Percentiles rank a stretch among this genome's conserved stretches.
These are phyloP conservation scores for Lineus longissimus DNA, from an alignment of 1,140 invertebrate genomes.

Conservation along the genomic window DNA sequence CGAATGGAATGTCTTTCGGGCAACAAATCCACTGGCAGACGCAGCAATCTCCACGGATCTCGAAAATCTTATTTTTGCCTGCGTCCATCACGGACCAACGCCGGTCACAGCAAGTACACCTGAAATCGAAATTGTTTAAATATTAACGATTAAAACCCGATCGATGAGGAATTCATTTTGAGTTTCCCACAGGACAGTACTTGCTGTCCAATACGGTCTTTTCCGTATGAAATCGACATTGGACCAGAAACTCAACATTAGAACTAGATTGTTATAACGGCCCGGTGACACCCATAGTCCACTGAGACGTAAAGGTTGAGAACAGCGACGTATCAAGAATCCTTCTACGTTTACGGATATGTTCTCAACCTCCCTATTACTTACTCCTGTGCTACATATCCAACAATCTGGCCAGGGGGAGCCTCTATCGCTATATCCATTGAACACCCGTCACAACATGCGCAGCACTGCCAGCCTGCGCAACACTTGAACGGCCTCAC, in stretches of 20 bases:
- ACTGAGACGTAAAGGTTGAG: too few relatives aligned
- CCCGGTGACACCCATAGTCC: too few relatives aligned
- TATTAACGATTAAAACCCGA: not conserved
- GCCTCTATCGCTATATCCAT: slow-evolving; percentile 33
- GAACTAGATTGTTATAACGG: too few relatives aligned
- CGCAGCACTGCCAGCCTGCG: slow-evolving; percentile 36
- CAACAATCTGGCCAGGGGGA: slow-evolving; percentile 33
- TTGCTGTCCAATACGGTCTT: too few relatives aligned
- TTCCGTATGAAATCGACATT: too few relatives aligned
- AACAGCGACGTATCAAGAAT: too few relatives aligned
- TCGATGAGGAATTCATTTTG: too few relatives aligned
- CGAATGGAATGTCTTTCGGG: slow-evolving; percentile 32
- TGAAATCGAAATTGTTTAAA: slow-evolving; percentile 14
- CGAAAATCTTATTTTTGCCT: slow-evolving; percentile 26
- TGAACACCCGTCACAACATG: slow-evolving; percentile 25
- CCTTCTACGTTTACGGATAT: too few relatives aligned
- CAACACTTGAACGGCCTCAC: slow-evolving; percentile 42
- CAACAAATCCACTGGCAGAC: slow-evolving; percentile 37
- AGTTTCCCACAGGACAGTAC: too few relatives aligned
- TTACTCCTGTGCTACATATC: slow-evolving; percentile 36
- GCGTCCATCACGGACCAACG: slow-evolving; percentile 36
- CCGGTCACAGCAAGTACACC: slow-evolving; percentile 34
- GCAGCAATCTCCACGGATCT: slow-evolving; percentile 35
- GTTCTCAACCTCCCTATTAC: too few relatives aligned
- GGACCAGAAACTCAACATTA: too few relatives aligned